Evolutionary conservation across 2,888 invertebrate genomes (phyloP), one percentile per base, ranked within the genome.

Genomic region (Diploptera punctata): DNA sequence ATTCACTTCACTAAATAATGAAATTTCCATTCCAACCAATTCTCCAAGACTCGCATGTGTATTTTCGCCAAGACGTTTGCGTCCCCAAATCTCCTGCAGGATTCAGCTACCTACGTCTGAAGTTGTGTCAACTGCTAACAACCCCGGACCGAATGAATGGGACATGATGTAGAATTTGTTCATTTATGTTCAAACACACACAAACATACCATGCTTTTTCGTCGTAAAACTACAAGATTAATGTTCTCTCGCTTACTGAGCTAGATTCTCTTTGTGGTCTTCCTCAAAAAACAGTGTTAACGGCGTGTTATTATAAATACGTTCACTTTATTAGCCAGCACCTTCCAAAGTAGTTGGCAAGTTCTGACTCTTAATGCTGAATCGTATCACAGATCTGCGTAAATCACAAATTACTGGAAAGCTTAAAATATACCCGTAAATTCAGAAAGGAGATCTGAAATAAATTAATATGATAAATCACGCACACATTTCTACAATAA

Each of bases 131-230:
- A 38, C 21, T 43, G 21, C 5, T 62, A 62, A 43, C 43, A 62
- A 19, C 38, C 10, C 38, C 38, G 7, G 9, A 16, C 19, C 26
- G 26, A 71, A 72, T 61, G 68, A 68, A 72, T 72, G 72, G 62
- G 72, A 72, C 72, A 72, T 68, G 68, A 72, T 68, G 72, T 68
- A 62, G 44, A 72, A 72, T 72, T 72, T 68, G 72, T 68, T 72
- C 68, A 38, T 60, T 67, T 60, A 33, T 60, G 43, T 44, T 65
- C 52, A 31, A 47, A 54, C 49, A 69, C 69, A 43, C 57, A 47
- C 47, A 65, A 65, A 65, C 65, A 65, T 16, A 18, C 65, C 65
- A 47, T 47, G 65, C 38, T 43, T 65, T 65, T 65, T 47, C n/a
- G n/a, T 60, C 54, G 54, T 16, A n/a, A 54, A 33, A 7, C 19